Percentiles rank a stretch among this genome's conserved stretches.
phyloP scores from a whole-genome alignment of 1,140 invertebrate genomes.

The Bombus pyrosoma region DNA sequence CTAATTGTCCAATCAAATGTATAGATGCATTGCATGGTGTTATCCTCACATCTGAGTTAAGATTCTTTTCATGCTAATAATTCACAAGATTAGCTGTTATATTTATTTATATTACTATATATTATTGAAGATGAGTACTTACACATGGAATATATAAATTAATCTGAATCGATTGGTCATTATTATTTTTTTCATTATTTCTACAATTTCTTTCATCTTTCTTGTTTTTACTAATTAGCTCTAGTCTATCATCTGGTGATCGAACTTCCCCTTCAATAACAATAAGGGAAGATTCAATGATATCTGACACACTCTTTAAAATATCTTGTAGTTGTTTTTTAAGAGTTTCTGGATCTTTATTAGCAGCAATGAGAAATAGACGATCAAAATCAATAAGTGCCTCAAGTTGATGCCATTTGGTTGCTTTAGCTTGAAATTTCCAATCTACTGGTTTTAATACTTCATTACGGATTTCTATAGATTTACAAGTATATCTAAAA shows the following conservation, averaged over 20 bases:
- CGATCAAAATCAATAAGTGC: conserved; percentile 87
- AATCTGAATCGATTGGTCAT: conserved; percentile 79
- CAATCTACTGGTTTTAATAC: conserved; percentile 84
- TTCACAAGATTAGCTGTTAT: conserved; percentile 22
- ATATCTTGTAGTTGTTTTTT: conserved; percentile 86
- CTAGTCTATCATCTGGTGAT: conserved; percentile 82
- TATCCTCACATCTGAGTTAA: conserved; percentile 74
- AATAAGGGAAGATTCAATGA: conserved; percentile 84
- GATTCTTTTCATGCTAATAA: conserved; percentile 41
- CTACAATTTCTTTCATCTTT: conserved; percentile 81
- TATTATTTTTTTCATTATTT: conserved; percentile 76
- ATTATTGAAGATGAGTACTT: conserved; percentile 77
- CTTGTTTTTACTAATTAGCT: conserved; percentile 83
- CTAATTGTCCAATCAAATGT: conserved; percentile 85
- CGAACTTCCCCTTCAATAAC: conserved; percentile 85
- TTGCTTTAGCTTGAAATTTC: conserved; percentile 85
- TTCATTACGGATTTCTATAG: conserved; percentile 68
- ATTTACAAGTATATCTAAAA: conserved; percentile 73
- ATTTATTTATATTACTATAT: conserved; percentile 18
- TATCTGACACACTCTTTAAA: conserved; percentile 69
- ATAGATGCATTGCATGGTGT: conserved; percentile 81
- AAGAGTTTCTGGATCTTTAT: conserved; percentile 84
- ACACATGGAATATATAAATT: conserved; percentile 87
- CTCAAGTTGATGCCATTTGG: conserved; percentile 88
- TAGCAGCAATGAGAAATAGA: conserved; percentile 84